Evolutionary conservation across 2,113 vertebrate species (phyloP).

Genomic region (Dolichallabes microphthalmus): DNA sequence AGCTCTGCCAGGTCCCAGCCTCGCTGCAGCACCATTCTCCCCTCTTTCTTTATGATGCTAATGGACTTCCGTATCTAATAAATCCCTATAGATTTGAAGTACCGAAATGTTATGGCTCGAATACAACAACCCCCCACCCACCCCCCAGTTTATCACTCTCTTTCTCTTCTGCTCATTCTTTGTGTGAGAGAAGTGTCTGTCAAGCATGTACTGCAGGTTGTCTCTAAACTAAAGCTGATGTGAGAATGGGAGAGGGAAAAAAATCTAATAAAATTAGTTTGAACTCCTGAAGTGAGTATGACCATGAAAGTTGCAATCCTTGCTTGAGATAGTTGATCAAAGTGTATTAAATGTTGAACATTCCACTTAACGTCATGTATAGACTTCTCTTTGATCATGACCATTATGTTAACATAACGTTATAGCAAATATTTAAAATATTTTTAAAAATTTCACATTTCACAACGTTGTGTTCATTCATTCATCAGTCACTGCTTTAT

Average conservation of each 20-base stretch:
- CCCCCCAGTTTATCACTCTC: slow-evolving; percentile 45
- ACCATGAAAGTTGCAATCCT: slow-evolving; percentile 14
- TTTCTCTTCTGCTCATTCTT: slow-evolving; percentile 30
- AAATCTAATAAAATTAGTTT: neutral
- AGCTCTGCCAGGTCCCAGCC: slow-evolving; percentile 52
- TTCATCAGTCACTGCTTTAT: neutral
- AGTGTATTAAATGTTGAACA: neutral
- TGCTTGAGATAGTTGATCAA: neutral
- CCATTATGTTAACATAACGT: neutral
- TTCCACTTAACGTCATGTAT: neutral
- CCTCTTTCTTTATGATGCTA: slow-evolving; percentile 77
- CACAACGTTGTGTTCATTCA: neutral
- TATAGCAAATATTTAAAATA: neutral
- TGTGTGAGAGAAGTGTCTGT: slow-evolving; percentile 34
- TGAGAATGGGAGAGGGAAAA: neutral
- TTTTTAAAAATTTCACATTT: neutral
- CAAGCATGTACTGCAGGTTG: slow-evolving; percentile 31
- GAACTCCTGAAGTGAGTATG: slow-evolving; percentile 33
- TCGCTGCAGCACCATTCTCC: slow-evolving; percentile 68
- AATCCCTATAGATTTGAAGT: slow-evolving; percentile 76
- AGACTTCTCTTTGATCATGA: neutral
- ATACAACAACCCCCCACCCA: slow-evolving; percentile 56
- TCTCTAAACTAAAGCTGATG: slow-evolving; percentile 14
- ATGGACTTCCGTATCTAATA: slow-evolving; percentile 79
- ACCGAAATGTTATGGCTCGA: slow-evolving; percentile 73